Evolutionary conservation across 2,888 invertebrate species (phyloP).

Genomic region (Athripsodes cinereus): DNA sequence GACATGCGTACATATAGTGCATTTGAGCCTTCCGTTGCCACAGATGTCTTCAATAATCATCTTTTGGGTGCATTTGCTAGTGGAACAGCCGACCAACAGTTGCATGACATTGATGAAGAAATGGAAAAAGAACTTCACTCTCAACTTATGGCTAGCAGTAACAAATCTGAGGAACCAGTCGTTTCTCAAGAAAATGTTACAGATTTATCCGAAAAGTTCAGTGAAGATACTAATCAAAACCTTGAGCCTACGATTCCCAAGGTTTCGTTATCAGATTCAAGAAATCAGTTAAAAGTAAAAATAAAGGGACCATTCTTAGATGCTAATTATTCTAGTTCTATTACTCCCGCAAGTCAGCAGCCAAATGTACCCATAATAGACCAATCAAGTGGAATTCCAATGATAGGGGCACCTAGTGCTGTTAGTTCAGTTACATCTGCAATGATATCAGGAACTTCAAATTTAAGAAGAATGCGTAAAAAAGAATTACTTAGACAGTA

Average conservation of each 20-base stretch:
- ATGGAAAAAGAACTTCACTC: slow-evolving; percentile 70
- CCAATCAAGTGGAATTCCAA: slow-evolving; percentile 34
- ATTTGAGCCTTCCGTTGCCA: slow-evolving; percentile 52
- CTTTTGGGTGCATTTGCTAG: slow-evolving; percentile 61
- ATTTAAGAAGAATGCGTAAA: slow-evolving; percentile 80
- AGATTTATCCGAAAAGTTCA: slow-evolving; percentile 25
- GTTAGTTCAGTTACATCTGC: slow-evolving; percentile 43
- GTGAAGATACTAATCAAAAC: slow-evolving; percentile 13
- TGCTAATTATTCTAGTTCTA: slow-evolving; percentile 59
- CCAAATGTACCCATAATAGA: slow-evolving; percentile 42
- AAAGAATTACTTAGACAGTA: slow-evolving; percentile 81
- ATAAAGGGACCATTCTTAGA: slow-evolving; percentile 85
- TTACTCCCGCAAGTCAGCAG: slow-evolving; percentile 52
- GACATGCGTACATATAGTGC: slow-evolving; percentile 83
- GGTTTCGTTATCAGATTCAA: slow-evolving; percentile 70
- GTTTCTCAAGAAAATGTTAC: slow-evolving; percentile 30
- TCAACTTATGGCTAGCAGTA: slow-evolving; percentile 52
- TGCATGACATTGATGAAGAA: slow-evolving; percentile 72
- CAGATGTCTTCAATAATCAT: slow-evolving; percentile 58
- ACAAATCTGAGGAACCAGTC: slow-evolving; percentile 29
- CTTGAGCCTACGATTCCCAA: slow-evolving; percentile 43
- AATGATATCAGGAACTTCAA: slow-evolving; percentile 60
- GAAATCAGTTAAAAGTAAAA: slow-evolving; percentile 84
- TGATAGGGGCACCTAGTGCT: slow-evolving; percentile 40
- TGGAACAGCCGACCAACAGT: slow-evolving; percentile 62